phyloP scores from a whole-genome alignment of 2,888 invertebrate genomes.

The Anorthoa munda region DNA sequence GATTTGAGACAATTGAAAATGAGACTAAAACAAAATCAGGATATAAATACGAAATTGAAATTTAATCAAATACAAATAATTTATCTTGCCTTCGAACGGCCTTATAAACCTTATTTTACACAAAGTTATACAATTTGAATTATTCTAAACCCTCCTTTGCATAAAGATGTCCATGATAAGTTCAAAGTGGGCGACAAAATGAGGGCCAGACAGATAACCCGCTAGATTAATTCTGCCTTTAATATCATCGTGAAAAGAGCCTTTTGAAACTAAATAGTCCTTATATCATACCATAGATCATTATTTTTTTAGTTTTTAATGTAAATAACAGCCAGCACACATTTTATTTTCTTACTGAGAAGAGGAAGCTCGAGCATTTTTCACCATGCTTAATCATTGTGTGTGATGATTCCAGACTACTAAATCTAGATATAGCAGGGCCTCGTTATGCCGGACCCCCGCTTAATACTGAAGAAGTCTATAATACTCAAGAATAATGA shows the following conservation, averaged over 20 bases:
- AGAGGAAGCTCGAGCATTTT: too few species aligned
- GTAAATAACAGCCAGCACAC: too few species aligned
- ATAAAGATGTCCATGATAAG: slow-evolving; percentile 55
- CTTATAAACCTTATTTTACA: slow-evolving; percentile 30
- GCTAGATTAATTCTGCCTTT: slow-evolving; percentile 37
- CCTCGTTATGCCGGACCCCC: too few species aligned
- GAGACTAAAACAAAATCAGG: too few species aligned
- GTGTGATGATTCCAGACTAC: too few species aligned
- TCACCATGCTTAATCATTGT: too few species aligned
- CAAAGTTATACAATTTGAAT: slow-evolving; percentile 38
- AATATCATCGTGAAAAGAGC: slow-evolving; percentile 25
- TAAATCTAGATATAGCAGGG: too few species aligned
- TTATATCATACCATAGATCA: too few species aligned
- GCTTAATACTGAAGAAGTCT: too few species aligned
- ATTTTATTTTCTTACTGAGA: too few species aligned
- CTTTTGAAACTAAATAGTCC: slow-evolving; percentile 9
- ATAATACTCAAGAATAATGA: too few species aligned
- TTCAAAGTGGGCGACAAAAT: slow-evolving; percentile 45
- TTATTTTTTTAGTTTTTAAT: not conserved
- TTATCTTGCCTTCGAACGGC: slow-evolving; percentile 4
- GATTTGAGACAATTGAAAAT: too few species aligned
- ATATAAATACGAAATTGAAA: not conserved
- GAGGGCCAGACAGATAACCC: slow-evolving; percentile 28
- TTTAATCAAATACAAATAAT: slow-evolving; percentile 10
- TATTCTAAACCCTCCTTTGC: slow-evolving; percentile 41